Evolutionary conservation across 2,113 vertebrate genomes (phyloP).

Genomic region (Prunella fulvescens): DNA sequence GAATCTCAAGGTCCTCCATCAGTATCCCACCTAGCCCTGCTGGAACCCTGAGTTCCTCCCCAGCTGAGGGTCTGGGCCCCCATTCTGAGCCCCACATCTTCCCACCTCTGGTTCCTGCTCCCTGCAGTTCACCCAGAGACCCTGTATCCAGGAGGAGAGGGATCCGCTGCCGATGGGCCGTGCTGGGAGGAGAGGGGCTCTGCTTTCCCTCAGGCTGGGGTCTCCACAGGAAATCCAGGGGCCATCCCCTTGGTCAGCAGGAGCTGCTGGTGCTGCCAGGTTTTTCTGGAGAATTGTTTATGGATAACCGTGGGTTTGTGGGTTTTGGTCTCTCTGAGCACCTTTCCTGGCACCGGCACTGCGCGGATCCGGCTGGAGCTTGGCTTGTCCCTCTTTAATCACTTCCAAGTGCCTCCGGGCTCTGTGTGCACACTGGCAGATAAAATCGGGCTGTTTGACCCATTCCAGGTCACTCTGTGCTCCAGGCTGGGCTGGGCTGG

Average conservation of each 20-base stretch:
- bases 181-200: neutral
- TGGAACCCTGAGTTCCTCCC: neutral
- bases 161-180: too few relatives aligned
- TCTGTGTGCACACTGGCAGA: neutral
- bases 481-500: neutral
- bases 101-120: neutral
- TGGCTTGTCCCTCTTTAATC: neutral
- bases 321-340: accelerated
- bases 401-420: accelerated
- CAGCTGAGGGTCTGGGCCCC: neutral
- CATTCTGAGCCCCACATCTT: neutral
- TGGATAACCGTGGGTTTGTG: accelerated
- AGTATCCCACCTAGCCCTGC: neutral
- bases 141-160: neutral
- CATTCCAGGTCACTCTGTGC: neutral
- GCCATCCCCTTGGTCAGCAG: accelerated
- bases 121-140: neutral
- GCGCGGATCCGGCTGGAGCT: accelerated
- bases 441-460: neutral
- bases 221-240: accelerated
- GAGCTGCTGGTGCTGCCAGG: neutral
- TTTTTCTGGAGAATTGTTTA: accelerated
- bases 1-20: neutral
- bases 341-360: accelerated
- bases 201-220: accelerated